Percentiles rank a stretch among this genome's conserved stretches.
phyloP scores from a whole-genome alignment of 2,113 vertebrate genomes.

The Sander lucioperca region DNA sequence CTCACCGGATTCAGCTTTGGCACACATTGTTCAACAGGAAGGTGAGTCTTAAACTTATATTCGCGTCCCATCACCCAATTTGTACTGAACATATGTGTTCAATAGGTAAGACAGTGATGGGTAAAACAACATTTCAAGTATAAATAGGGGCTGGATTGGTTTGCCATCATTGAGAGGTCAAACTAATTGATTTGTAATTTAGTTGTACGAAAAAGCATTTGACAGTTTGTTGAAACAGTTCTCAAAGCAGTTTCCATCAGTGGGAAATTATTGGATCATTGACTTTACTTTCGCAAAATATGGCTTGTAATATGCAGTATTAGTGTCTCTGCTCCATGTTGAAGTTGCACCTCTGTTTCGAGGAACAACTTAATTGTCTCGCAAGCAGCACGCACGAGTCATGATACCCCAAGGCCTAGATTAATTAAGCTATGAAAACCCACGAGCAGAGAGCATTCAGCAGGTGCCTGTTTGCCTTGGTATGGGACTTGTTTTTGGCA shows the following conservation, averaged over 20 bases:
- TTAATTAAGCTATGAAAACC: slow-evolving; percentile 88
- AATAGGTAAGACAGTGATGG: neutral
- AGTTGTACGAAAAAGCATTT: slow-evolving; percentile 21
- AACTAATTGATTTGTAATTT: neutral
- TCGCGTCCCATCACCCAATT: neutral
- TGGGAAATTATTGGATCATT: slow-evolving; percentile 46
- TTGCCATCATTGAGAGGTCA: neutral
- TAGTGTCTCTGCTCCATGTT: slow-evolving; percentile 69
- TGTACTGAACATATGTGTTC: neutral
- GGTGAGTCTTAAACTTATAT: slow-evolving; percentile 65
- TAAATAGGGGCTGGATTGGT: neutral
- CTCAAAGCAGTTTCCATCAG: slow-evolving; percentile 11
- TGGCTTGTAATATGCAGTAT: slow-evolving; percentile 40
- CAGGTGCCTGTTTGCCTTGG: slow-evolving; percentile 84
- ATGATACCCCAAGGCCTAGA: slow-evolving; percentile 86
- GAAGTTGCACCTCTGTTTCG: slow-evolving; percentile 80
- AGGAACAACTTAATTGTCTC: slow-evolving; percentile 85
- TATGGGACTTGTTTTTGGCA: slow-evolving; percentile 83
- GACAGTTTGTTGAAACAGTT: neutral
- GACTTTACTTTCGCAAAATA: slow-evolving; percentile 53
- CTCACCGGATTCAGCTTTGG: slow-evolving; percentile 39
- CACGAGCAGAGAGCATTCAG: slow-evolving; percentile 81
- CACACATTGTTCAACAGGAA: slow-evolving; percentile 46
- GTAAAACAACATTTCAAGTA: slow-evolving; percentile 1
- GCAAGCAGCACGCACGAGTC: slow-evolving; percentile 78